Conservation (phyloP, 1,140 invertebrate species). For the Gryon sp. region DNA sequence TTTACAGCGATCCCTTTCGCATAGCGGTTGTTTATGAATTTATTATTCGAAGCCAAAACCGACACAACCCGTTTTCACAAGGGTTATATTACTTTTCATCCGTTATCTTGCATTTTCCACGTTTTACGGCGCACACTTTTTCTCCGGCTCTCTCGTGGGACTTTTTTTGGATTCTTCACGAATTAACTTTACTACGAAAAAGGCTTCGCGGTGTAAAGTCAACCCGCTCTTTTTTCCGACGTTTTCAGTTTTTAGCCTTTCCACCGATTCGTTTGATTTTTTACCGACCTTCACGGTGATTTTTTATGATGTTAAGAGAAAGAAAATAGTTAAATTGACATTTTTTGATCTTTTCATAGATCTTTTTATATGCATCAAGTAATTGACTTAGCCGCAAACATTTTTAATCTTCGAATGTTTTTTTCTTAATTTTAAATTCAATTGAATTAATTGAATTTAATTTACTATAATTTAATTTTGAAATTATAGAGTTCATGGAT, state of each 20-base stretch:
- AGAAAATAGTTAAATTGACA: constrained; percentile 2
- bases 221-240: constrained; percentile 34
- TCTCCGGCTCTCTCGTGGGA: constrained; percentile 37
- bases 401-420: too few relatives aligned
- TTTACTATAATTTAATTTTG: too few relatives aligned
- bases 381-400: constrained; percentile 16
- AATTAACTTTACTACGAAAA: constrained; percentile 74
- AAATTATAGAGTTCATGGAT: too few relatives aligned
- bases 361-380: constrained; percentile 3
- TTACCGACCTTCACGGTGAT: constrained; percentile 12
- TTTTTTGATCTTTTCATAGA: constrained; percentile 3
- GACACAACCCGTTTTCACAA: constrained; percentile 69
- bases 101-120: constrained; percentile 55
- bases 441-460: too few relatives aligned
- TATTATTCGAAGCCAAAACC: constrained; percentile 65
- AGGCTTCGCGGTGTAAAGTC: constrained; percentile 47
- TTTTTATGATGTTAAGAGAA: constrained; percentile 33
- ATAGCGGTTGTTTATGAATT: constrained; percentile 76
- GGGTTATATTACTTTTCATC: constrained; percentile 65
- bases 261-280: constrained; percentile 41
- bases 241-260: constrained; percentile 20
- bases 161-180: constrained; percentile 61
- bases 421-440: too few relatives aligned
- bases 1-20: constrained; percentile 59
- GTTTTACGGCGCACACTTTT: constrained; percentile 63